Evolutionary conservation across 2,888 invertebrate species (phyloP).

Genomic region (Drosophila mercatorum): DNA sequence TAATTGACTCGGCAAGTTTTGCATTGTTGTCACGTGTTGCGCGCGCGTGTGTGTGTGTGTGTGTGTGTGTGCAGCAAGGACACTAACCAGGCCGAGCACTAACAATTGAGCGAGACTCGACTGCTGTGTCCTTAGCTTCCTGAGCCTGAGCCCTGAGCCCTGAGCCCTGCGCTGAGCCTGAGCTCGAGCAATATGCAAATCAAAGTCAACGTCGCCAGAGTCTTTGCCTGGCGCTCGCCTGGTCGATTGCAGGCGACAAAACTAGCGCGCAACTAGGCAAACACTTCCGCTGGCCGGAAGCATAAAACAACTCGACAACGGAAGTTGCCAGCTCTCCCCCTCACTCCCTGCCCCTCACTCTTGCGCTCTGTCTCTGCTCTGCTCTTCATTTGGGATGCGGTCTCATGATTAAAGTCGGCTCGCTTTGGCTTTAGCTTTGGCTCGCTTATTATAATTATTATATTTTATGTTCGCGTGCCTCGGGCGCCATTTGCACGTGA

Average conservation of each 20-base stretch:
- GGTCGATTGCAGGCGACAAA: conserved; percentile 66
- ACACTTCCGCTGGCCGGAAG: conserved; percentile 81
- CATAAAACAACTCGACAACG: conserved; percentile 82
- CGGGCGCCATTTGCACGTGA: conserved; percentile 71
- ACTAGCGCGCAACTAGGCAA: conserved; percentile 80
- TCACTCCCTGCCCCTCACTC: conserved; percentile 4
- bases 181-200: conserved; percentile 66
- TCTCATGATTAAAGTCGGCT: conserved; percentile 72
- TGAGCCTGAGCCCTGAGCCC: conserved; percentile 14
- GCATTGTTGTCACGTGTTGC: conserved; percentile 76
- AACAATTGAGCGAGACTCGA: background rate
- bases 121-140: conserved; percentile 25
- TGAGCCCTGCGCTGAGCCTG: conserved; percentile 15
- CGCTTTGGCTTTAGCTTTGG: conserved; percentile 26
- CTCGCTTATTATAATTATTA: conserved; percentile 75
- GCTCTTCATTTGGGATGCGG: conserved; percentile 35
- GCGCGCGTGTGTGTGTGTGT: conserved; percentile 22
- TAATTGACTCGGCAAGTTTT: conserved; percentile 75
- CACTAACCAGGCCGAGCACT: conserved; percentile 16
- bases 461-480: conserved; percentile 62
- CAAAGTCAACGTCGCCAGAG: conserved; percentile 59
- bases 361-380: background rate
- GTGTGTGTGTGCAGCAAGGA: conserved; percentile 36
- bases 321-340: conserved; percentile 63
- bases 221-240: conserved; percentile 25